phyloP scores from a whole-genome alignment of 2,888 invertebrate species.

The Drosophila affinis region DNA sequence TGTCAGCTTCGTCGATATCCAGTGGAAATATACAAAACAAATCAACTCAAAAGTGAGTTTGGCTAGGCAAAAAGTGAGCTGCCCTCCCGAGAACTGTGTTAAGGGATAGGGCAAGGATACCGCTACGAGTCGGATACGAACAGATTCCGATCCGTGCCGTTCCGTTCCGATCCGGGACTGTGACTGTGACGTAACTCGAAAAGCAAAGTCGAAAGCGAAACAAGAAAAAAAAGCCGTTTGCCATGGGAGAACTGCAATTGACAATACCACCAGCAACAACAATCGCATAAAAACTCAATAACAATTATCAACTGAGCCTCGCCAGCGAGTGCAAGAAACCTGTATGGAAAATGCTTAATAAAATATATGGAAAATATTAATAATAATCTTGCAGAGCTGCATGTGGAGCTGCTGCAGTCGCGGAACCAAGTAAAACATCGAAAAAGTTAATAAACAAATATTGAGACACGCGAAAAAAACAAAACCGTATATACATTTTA shows the following conservation, averaged over 20 bases:
- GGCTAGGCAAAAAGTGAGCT: background rate
- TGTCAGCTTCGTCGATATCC: background rate
- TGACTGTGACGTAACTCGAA: slow-evolving; percentile 29
- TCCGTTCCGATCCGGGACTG: background rate
- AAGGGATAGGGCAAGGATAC: slow-evolving; percentile 10
- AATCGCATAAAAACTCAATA: slow-evolving; percentile 56
- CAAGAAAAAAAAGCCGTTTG: slow-evolving; percentile 61
- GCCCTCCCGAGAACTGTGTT: background rate
- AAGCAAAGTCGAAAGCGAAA: slow-evolving; percentile 26
- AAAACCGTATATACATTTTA: too few species aligned
- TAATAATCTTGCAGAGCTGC: slow-evolving; percentile 14
- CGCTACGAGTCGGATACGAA: background rate
- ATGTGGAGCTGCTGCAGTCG: background rate
- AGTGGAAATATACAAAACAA: background rate
- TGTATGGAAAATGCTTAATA: slow-evolving; percentile 24
- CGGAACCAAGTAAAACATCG: background rate
- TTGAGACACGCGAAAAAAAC: background rate
- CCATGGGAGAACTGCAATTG: slow-evolving; percentile 62
- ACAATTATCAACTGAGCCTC: slow-evolving; percentile 57
- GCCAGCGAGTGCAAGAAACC: slow-evolving; percentile 42
- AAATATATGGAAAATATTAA: slow-evolving; percentile 23
- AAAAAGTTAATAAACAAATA: background rate
- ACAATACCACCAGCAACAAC: slow-evolving; percentile 36
- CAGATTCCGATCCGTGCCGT: background rate
- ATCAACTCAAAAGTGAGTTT: background rate